Percentiles rank a stretch among this genome's conserved stretches.
Evolutionary conservation across 2,797 vertebrate species (phyloP).

Genomic region (Peromyscus eremicus): DNA sequence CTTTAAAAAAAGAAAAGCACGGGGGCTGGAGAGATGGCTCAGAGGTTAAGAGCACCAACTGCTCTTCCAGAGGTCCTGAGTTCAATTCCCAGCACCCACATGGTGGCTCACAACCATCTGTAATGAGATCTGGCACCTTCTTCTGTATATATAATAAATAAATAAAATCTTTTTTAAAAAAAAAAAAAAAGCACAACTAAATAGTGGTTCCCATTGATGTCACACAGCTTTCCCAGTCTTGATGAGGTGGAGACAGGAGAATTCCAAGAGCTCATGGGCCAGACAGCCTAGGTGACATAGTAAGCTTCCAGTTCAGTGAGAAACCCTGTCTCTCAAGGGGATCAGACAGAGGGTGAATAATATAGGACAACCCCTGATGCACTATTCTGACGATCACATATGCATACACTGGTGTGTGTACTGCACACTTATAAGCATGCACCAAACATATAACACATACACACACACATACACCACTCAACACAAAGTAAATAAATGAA

Average conservation of each 20-base stretch:
- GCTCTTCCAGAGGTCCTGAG: no score
- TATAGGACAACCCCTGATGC: not conserved
- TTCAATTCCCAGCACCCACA: no score
- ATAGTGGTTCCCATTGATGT: not conserved
- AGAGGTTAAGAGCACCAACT: no score
- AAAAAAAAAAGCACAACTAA: not conserved
- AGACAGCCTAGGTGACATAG: not conserved
- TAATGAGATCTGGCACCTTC: no score
- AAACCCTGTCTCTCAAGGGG: not conserved
- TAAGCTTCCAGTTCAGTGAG: not conserved
- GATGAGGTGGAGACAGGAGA: not conserved
- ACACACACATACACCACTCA: not conserved
- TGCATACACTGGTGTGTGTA: not conserved
- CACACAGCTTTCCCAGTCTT: not conserved
- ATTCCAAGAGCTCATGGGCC: not conserved
- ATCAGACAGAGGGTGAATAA: not conserved
- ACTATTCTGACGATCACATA: not conserved
- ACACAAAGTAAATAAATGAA: not conserved
- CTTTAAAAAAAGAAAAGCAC: not conserved
- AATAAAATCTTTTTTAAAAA: no score
- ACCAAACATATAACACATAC: not conserved
- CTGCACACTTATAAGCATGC: not conserved
- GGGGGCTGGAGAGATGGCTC: no score
- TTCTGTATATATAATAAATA: no score
- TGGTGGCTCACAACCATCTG: no score